A percentile compares a stretch with the other conserved stretches of the same genome.
Evolutionary conservation across 2,797 vertebrate genomes (phyloP).

Genomic region (Melanotaenia maccullochi): DNA sequence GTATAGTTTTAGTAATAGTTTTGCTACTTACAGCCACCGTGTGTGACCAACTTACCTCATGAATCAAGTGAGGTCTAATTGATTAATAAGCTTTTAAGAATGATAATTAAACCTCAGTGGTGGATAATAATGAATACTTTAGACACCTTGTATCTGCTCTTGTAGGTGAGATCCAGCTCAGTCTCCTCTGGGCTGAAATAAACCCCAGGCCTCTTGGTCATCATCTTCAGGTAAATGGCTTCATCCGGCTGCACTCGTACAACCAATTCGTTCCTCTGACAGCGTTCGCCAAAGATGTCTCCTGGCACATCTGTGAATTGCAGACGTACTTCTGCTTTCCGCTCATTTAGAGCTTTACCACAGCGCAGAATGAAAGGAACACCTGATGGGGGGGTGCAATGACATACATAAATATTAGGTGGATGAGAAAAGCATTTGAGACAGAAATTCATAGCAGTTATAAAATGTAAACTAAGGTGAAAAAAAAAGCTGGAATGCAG

Average conservation of each 20-base stretch:
- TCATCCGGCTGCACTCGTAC: slow-evolving; percentile 89
- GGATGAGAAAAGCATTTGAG: not conserved
- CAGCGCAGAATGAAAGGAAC: slow-evolving; percentile 92
- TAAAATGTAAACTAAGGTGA: not conserved
- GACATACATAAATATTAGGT: not conserved
- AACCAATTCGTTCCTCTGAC: slow-evolving; percentile 90
- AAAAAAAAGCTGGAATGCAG: not conserved
- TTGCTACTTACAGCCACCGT: not conserved
- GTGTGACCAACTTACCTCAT: not conserved
- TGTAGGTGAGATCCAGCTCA: slow-evolving; percentile 93
- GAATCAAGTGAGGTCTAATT: not conserved
- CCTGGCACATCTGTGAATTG: slow-evolving; percentile 89
- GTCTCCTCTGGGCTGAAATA: slow-evolving; percentile 89
- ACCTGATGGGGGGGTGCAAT: slow-evolving; percentile 73
- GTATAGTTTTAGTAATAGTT: not conserved
- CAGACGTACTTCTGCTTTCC: slow-evolving; percentile 90
- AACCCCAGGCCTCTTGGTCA: slow-evolving; percentile 90
- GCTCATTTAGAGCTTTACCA: slow-evolving; percentile 91
- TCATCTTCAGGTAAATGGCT: slow-evolving; percentile 90
- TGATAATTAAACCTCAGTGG: not conserved
- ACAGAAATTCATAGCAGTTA: not conserved
- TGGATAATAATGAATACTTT: not conserved
- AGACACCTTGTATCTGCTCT: slow-evolving; percentile 90
- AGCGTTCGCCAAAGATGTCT: slow-evolving; percentile 84
- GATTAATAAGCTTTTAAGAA: not conserved